Percentiles rank a stretch among this genome's conserved stretches.
phyloP scores from a whole-genome alignment of 2,888 invertebrate species.

The Tromatobia lineatoria region DNA sequence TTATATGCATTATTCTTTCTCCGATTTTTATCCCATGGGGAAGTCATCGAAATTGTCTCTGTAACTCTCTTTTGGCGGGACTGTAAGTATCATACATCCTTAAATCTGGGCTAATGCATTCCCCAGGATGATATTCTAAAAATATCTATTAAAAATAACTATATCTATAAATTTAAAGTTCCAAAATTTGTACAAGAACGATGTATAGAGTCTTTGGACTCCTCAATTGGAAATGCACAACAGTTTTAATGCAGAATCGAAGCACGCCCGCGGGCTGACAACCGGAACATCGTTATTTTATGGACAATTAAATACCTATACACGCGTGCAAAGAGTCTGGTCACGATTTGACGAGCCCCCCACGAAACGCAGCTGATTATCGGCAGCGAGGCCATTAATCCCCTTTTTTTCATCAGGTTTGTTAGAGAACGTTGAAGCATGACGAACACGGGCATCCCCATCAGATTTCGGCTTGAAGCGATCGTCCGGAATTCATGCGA shows the following conservation, averaged over 20 bases:
- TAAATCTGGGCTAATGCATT: too few relatives aligned
- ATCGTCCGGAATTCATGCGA: constrained; percentile 27
- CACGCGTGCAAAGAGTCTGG: constrained; percentile 59
- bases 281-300: constrained; percentile 81
- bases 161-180: not conserved
- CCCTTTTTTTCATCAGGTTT: constrained; percentile 31
- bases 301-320: constrained; percentile 70
- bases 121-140: too few relatives aligned
- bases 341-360: constrained; percentile 48
- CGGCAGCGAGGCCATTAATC: constrained; percentile 42
- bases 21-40: too few relatives aligned
- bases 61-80: too few relatives aligned
- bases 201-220: not conserved
- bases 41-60: too few relatives aligned
- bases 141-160: too few relatives aligned
- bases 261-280: constrained; percentile 71
- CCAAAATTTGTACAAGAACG: not conserved
- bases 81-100: too few relatives aligned
- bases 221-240: not conserved
- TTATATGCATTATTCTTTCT: too few relatives aligned
- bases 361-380: constrained; percentile 41
- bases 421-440: constrained; percentile 41
- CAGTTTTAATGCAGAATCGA: constrained; percentile 58
- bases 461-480: constrained; percentile 40
- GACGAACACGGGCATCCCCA: constrained; percentile 9